Conservation (phyloP, 2,888 invertebrate species). For the Amaurobius ferox region DNA sequence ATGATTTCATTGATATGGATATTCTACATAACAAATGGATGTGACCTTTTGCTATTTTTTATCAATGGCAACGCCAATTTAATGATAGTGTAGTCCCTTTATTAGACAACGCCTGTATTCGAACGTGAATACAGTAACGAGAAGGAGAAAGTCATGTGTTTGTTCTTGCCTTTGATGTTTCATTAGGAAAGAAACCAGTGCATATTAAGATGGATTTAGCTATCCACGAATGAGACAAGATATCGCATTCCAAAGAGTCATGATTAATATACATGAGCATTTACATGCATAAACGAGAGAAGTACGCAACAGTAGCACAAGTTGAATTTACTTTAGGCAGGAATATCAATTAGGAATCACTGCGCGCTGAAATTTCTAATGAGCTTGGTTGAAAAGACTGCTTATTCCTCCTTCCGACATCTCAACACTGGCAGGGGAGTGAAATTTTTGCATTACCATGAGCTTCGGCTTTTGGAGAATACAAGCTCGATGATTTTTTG, state of each 20-base stretch:
- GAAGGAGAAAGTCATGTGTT: constrained; percentile 53
- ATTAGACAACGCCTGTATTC: constrained; percentile 32
- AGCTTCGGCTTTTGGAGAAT: background rate
- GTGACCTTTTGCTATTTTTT: no score
- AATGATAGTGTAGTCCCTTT: constrained; percentile 52
- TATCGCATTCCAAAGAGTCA: constrained; percentile 57
- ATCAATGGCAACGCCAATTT: constrained; percentile 6
- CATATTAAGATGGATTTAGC: constrained; percentile 58
- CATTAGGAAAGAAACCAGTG: constrained; percentile 50
- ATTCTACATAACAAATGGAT: no score
- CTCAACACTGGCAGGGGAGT: constrained; percentile 20
- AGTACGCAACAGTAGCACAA: constrained; percentile 53
- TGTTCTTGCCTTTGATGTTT: constrained; percentile 61
- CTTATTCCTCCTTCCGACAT: constrained; percentile 48
- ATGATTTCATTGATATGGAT: no score
- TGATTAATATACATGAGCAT: constrained; percentile 70
- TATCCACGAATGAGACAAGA: constrained; percentile 54
- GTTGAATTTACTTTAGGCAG: constrained; percentile 62
- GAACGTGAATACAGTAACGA: constrained; percentile 30
- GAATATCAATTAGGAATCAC: constrained; percentile 62
- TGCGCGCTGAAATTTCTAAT: constrained; percentile 61
- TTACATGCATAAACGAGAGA: constrained; percentile 64
- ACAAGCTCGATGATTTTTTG: constrained; percentile 12
- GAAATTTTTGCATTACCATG: constrained; percentile 49
- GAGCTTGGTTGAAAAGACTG: constrained; percentile 58